Conservation (phyloP, 2,888 invertebrate genomes). For the Torymus auratus region DNA sequence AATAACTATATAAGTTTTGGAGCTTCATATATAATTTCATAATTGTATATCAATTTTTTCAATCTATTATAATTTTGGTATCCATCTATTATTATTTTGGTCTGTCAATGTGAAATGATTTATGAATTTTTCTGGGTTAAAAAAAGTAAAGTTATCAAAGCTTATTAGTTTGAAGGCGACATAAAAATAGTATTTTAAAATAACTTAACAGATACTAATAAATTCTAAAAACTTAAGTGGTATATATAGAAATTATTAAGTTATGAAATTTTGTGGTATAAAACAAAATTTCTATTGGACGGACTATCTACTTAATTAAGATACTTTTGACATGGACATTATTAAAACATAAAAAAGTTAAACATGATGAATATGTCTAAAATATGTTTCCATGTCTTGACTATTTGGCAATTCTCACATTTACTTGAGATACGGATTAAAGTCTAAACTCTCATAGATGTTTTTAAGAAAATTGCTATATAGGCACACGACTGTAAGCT, state of each 20-base stretch:
- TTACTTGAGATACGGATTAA: conserved; percentile 25
- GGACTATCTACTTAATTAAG: conserved; percentile 55
- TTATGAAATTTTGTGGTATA: not conserved
- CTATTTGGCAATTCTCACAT: conserved; percentile 40
- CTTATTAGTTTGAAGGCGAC: conserved; percentile 6
- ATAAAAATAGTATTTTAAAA: conserved; percentile 4
- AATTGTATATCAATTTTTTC: not conserved
- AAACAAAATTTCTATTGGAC: conserved; percentile 60
- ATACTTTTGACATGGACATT: conserved; percentile 14
- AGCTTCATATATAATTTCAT: not conserved
- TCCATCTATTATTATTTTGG: too few relatives aligned
- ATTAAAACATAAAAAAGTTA: conserved; percentile 21
- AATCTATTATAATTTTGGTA: too few relatives aligned
- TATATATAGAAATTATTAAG: conserved; percentile 2
- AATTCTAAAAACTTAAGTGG: conserved; percentile 9
- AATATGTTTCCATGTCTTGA: conserved; percentile 21
- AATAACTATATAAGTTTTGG: not conserved
- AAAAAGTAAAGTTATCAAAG: conserved; percentile 24
- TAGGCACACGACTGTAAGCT: conserved; percentile 68
- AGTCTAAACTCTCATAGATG: conserved; percentile 54
- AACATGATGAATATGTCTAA: conserved; percentile 3
- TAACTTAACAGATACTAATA: conserved; percentile 20
- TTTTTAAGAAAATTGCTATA: conserved; percentile 43
- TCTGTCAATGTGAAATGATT: not conserved
- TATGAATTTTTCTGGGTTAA: not conserved